Base-by-base conservation (phyloP, 1,140 invertebrate species). In the Drosophila pseudoobscura region DNA sequence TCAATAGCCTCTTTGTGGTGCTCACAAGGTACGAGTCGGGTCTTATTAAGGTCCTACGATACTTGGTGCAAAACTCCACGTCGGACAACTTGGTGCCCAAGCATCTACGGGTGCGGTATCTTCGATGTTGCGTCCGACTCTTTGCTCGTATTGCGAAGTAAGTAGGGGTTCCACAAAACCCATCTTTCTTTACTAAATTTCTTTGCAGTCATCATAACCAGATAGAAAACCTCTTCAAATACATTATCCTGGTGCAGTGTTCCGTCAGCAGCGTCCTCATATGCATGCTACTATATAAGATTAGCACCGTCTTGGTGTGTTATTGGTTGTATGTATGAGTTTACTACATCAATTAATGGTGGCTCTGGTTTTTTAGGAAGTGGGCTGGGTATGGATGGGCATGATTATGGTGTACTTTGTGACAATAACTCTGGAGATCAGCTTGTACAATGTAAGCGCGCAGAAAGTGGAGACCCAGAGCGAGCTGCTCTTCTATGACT, bases 201-300 rank as follows among this genome's bases (percentile, higher is more conserved):
- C 8, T 8, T 51, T 65, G 7, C 31, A 88, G 83, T 24, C 83
- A 88, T 51, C 83, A 88, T 45, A 63, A 49, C 2, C 53, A 73
- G 46, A 64, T 88, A 17, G 83, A 88, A 13, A 73, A 63, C 1
- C 50, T 88, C 7, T 88, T 88, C 20, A 88, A 88, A 22, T 88
- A 88, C 3, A 77, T 88, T 0, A 88, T 88, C 15, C 43, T 88
- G 2, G 84, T 88, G 5, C 83, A 88, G 47, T 88, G 83, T 29
- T 69, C 57, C 2, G 65, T 88, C 0, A 88, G 83, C 44, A 89
- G 83, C 20, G 69, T 88, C 7, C 29, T 88, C n/a, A 83, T 88
- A 2, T 88, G 83, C 50, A 88, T 88, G 83, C n/a, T 88, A 41
- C 72, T 88, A 2, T 88, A 88, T n/a, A 87, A 87, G 22, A 75